Evolutionary conservation across 2,888 invertebrate genomes (phyloP).

Genomic region (Coenonympha glycerion): DNA sequence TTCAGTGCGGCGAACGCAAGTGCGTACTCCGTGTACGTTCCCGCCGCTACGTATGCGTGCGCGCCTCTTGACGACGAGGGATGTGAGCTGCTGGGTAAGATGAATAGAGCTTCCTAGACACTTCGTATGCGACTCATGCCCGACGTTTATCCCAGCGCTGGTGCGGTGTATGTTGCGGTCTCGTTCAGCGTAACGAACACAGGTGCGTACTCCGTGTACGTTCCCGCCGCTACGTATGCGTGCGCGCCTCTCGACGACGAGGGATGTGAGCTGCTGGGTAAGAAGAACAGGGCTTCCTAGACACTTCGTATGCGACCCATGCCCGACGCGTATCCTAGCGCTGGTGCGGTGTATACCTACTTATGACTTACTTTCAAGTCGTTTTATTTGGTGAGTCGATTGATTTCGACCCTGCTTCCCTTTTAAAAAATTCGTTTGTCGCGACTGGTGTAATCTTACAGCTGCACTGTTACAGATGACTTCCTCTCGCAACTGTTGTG

Average conservation of each 20-base stretch:
- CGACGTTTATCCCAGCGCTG: slow-evolving; percentile 77
- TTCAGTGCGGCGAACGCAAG: slow-evolving; percentile 45
- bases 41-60: slow-evolving; percentile 81
- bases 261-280: slow-evolving; percentile 75
- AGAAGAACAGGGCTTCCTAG: slow-evolving; percentile 31
- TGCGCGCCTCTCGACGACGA: slow-evolving; percentile 71
- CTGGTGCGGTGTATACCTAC: slow-evolving; percentile 78
- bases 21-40: slow-evolving; percentile 79
- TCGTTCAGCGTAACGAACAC: slow-evolving; percentile 49
- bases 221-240: slow-evolving; percentile 80
- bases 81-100: slow-evolving; percentile 75
- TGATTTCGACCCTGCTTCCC: too few relatives aligned
- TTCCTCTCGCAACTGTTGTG: slow-evolving; percentile 67
- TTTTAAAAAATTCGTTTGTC: too few relatives aligned
- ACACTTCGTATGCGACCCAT: slow-evolving; percentile 53
- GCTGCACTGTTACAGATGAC: slow-evolving; percentile 50
- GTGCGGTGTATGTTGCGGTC: slow-evolving; percentile 77
- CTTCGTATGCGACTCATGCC: slow-evolving; percentile 67
- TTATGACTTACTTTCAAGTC: too few relatives aligned
- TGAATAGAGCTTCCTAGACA: background rate
- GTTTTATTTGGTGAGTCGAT: background rate
- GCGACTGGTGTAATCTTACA: too few relatives aligned
- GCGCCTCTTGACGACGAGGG: slow-evolving; percentile 58
- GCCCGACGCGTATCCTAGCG: slow-evolving; percentile 78
- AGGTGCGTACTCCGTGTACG: slow-evolving; percentile 77